Evolutionary conservation across 2,888 invertebrate species (phyloP).

Genomic region (Acleris sparsana): DNA sequence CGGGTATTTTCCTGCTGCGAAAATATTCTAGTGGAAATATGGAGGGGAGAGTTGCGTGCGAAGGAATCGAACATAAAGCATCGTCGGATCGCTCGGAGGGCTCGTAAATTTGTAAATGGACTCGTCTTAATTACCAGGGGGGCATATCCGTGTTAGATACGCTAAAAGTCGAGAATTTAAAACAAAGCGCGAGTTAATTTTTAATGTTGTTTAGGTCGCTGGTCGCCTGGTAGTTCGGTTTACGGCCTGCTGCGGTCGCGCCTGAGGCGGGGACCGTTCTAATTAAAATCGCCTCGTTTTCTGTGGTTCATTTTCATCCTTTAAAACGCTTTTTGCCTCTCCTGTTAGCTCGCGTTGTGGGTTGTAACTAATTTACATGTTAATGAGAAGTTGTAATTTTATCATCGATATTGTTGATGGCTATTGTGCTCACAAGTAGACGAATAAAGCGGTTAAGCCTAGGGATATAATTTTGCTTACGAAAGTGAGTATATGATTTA

Average conservation of each 20-base stretch:
- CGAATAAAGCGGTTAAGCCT: constrained; percentile 11
- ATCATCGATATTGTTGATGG: constrained; percentile 30
- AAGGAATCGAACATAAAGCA: constrained; percentile 13
- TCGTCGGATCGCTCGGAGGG: constrained; percentile 18
- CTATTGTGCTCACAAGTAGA: constrained; percentile 19
- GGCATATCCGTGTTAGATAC: constrained; percentile 50
- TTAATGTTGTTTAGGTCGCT: constrained; percentile 48
- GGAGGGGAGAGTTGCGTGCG: constrained; percentile 16
- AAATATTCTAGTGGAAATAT: constrained; percentile 51
- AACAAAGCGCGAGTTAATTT: constrained; percentile 54
- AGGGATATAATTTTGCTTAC: not conserved
- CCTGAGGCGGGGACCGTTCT: constrained; percentile 72
- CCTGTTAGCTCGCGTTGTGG: constrained; percentile 68
- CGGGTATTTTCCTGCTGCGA: constrained; percentile 58
- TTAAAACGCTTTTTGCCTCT: constrained; percentile 76
- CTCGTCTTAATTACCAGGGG: constrained; percentile 48
- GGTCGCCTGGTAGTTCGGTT: constrained; percentile 52
- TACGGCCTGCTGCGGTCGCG: constrained; percentile 67
- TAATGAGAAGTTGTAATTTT: constrained; percentile 68
- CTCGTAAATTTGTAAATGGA: constrained; percentile 37
- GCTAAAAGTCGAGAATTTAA: constrained; percentile 47
- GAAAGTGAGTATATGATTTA: no score
- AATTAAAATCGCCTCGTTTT: constrained; percentile 80
- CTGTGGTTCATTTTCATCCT: constrained; percentile 78
- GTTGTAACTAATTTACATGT: constrained; percentile 79